Evolutionary conservation across 1,140 invertebrate species (phyloP), one percentile per base, ranked within the genome.

Genomic region (Hormaphis cornu): DNA sequence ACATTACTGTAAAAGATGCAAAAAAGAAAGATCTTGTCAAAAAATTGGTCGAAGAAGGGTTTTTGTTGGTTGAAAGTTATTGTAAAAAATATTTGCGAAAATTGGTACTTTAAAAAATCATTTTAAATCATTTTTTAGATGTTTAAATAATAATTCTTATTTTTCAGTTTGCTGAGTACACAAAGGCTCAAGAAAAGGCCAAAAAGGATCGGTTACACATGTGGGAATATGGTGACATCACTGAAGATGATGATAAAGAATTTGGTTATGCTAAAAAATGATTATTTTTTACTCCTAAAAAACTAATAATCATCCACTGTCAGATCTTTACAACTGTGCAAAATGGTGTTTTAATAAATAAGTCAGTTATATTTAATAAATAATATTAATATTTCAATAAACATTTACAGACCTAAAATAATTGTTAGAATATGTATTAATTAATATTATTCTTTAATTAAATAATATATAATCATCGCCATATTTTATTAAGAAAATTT

Each of bases 211-310:
- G 93, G 79, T 80, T 86, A 69, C 91, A 89, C 76, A 88, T 98
- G 72, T 98, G 95, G 95, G 85, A 89, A 74, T 97, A 98, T 77
- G 95, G 95, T 18, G 95, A 98, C 77, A 91, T 97, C 76, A 92
- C 89, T 69, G 93, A 93, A 73, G 95, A 97, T 75, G 93, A 97
- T 80, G 90, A 91, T n/a, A 86, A 87, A 72, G 91, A 95, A 79
- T 93, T 93, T 80, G 89, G 88, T 50, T 70, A 73, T 66, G 73
- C 73, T n/a, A 71, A 71, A 54, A 58, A 54, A 59, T 48, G 18
- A 46, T 48, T n/a, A n/a, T n/a, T n/a, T 48, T 46, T 56, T 28
- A 50, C 16, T 18, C 50, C 14, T n/a, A 30, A 18, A 66, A 66
- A 44, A 66, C 61, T 50, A 22, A n/a, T n/a, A n/a, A 50, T 30